Evolutionary conservation across 2,888 invertebrate genomes (phyloP), one percentile per base, ranked within the genome.

Genomic region (Cyaniris semiargus): DNA sequence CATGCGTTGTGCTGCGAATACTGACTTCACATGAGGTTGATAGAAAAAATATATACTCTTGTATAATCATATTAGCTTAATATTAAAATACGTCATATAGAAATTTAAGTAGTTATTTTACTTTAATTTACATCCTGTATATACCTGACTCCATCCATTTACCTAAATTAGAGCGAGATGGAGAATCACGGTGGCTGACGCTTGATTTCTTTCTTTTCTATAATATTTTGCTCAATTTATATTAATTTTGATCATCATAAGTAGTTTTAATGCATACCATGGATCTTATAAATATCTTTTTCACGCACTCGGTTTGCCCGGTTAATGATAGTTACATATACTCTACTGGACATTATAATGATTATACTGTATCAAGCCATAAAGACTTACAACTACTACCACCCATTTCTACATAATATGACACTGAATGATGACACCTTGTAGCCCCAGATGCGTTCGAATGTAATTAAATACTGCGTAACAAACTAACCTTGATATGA

Each of bases 401-500:
- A 70, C 74, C 53, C 48, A 8, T 48, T 21, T 15, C 48, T 74
- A 27, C 70, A 77, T 77, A 44, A 56, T 88, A 91, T 90, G 89
- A 91, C 89, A 90, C 89, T 77, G 66, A 74, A 72, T 27, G 27
- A 74, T 48, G 71, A 71, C 87, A 80, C 76, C 78, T 81, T 80
- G 81, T 80, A 81, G 81, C 81, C 79, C 66, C 53, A 71, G 66
- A 79, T 71, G 38, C 71, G 27, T 58, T 77, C 56, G 27, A 70
- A 34, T 76, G 56, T 34, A 18, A 72, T 58, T 56, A 58, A 76
- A 71, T 53, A 56, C 4, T 58, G 34, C 34, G n/a, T 56, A 27
- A 56, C 58, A 87, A 86, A 87, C 86, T 85, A 83, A 86, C 85
- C 84, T 84, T 83, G 80, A 79, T 78, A 76, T 80, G 79, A 81